phyloP scores from a whole-genome alignment of 2,113 vertebrate genomes.

The Mastomys natalensis region DNA sequence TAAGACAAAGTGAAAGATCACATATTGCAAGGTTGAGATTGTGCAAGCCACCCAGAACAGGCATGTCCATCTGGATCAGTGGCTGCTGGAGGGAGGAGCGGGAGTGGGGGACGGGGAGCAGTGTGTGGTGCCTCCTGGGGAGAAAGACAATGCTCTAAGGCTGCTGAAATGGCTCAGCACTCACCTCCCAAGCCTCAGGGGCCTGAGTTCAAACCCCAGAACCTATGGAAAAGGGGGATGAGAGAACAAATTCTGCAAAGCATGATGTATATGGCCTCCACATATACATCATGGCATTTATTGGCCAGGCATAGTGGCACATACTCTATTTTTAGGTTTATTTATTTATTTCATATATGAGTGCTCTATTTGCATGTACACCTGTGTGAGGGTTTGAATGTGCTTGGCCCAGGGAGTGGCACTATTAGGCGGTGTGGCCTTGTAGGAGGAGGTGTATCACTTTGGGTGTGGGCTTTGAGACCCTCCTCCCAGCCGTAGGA shows the following conservation, averaged over 20 bases:
- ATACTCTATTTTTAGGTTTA: neutral
- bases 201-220: neutral
- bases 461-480: too few species aligned
- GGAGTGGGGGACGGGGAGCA: neutral
- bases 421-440: too few species aligned
- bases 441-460: too few species aligned
- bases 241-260: neutral
- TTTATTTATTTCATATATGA: neutral
- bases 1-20: neutral
- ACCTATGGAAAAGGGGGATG: neutral
- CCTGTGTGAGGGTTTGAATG: too few species aligned
- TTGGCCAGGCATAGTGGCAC: too few species aligned
- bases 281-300: neutral
- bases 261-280: too few species aligned
- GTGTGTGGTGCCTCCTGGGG: neutral
- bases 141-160: neutral
- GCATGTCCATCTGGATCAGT: neutral
- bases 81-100: neutral
- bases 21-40: neutral
- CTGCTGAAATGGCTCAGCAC: neutral
- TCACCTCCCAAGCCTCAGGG: neutral
- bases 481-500: too few species aligned
- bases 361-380: too few species aligned
- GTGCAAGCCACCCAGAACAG: neutral
- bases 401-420: too few species aligned